Percentiles rank a stretch among this genome's conserved stretches.
Evolutionary conservation across 2,888 invertebrate genomes (phyloP).

Genomic region (Chrysolina oricalcia): DNA sequence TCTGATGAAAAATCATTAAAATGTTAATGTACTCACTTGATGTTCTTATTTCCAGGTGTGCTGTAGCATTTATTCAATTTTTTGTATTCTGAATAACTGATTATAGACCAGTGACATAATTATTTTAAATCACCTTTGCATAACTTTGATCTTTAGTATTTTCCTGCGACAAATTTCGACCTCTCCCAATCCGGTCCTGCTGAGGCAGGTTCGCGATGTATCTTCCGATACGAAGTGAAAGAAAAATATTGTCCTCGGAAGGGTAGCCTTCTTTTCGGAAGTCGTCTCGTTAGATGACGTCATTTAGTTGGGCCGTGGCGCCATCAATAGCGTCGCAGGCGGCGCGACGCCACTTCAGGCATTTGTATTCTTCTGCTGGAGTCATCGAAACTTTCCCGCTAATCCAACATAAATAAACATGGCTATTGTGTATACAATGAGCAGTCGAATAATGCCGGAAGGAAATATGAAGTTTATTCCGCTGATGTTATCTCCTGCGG

Average conservation of each 20-base stretch:
- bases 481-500: neutral
- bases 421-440: conserved; percentile 38
- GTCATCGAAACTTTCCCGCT: conserved; percentile 40
- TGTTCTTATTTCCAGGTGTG: too few species aligned
- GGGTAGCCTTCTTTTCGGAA: conserved; percentile 37
- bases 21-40: too few species aligned
- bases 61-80: too few species aligned
- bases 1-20: too few species aligned
- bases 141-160: neutral
- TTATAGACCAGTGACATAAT: too few species aligned
- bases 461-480: conserved; percentile 16
- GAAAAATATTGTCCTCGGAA: conserved; percentile 37
- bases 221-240: conserved; percentile 34
- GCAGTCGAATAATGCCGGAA: conserved; percentile 25
- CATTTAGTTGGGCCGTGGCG: conserved; percentile 43
- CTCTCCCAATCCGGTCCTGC: neutral
- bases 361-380: conserved; percentile 40
- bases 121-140: neutral
- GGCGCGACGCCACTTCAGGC: conserved; percentile 39
- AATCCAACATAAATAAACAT: conserved; percentile 45
- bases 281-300: conserved; percentile 45
- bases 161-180: neutral
- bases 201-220: neutral
- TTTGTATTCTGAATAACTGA: too few species aligned
- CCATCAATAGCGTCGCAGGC: conserved; percentile 41